Percentiles rank a stretch among this genome's conserved stretches.
phyloP scores from a whole-genome alignment of 2,113 vertebrate genomes.

The Daubentonia madagascariensis region DNA sequence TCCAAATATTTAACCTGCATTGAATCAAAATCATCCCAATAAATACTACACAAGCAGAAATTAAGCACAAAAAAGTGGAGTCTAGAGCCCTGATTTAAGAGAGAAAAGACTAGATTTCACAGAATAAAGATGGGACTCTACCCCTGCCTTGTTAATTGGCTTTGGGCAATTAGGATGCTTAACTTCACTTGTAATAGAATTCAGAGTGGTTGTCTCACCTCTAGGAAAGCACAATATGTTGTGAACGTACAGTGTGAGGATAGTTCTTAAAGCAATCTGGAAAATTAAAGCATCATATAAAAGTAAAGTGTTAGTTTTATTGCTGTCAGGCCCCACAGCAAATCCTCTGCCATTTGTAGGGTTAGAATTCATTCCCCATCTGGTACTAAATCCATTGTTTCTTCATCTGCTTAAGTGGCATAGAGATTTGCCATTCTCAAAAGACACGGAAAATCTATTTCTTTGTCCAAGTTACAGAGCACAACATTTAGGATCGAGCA shows the following conservation, averaged over 20 bases:
- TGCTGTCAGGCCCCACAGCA: neutral
- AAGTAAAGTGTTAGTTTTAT: constrained; percentile 47
- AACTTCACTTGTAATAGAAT: neutral
- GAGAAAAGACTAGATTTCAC: neutral
- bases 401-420: constrained; percentile 13
- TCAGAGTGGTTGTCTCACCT: neutral
- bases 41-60: neutral
- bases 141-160: neutral
- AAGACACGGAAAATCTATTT: constrained; percentile 35
- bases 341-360: neutral
- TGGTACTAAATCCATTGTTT: neutral
- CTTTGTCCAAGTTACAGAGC: neutral
- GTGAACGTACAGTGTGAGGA: constrained; percentile 8
- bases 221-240: neutral
- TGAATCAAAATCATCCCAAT: neutral
- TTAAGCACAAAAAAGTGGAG: neutral
- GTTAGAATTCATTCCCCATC: neutral
- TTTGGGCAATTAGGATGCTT: neutral
- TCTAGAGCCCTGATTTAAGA: neutral
- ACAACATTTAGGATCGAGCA: neutral
- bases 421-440: constrained; percentile 8
- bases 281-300: constrained; percentile 34
- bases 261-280: constrained; percentile 31
- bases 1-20: neutral
- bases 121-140: neutral